Conservation (phyloP, 2,888 invertebrate species). For the Chrysolina haemoptera region DNA sequence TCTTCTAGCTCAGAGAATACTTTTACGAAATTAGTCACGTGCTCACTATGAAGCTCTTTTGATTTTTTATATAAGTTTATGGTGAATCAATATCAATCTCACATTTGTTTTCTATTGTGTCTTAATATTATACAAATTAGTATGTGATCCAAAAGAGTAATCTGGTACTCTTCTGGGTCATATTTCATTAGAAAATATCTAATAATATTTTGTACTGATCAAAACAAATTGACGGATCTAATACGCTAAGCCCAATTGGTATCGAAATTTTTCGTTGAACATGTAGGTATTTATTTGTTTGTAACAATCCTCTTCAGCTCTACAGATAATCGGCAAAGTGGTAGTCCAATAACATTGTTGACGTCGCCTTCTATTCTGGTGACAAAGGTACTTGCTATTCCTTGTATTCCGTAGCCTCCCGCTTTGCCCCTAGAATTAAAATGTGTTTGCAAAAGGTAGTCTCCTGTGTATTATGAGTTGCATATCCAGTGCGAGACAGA, state of each 20-base stretch:
- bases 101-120: too few relatives aligned
- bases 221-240: background rate
- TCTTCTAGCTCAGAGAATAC: too few relatives aligned
- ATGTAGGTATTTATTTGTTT: conserved; percentile 27
- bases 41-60: too few relatives aligned
- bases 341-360: conserved; percentile 81
- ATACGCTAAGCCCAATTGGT: too few relatives aligned
- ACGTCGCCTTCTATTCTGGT: conserved; percentile 77
- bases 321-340: conserved; percentile 70
- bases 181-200: too few relatives aligned
- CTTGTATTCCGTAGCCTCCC: conserved; percentile 82
- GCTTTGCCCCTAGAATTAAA: conserved; percentile 71
- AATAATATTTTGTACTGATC: background rate
- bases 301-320: conserved; percentile 60
- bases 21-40: too few relatives aligned
- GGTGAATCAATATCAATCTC: too few relatives aligned
- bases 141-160: too few relatives aligned
- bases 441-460: background rate
- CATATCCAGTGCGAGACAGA: background rate
- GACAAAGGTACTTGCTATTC: conserved; percentile 76
- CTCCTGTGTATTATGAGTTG: background rate
- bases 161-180: too few relatives aligned
- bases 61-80: too few relatives aligned
- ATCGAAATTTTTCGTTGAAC: too few relatives aligned
- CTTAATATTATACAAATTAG: too few relatives aligned